Evolutionary conservation across 2,113 vertebrate species (phyloP), one percentile per base, ranked within the genome.

Genomic region (Noturus placidus): DNA sequence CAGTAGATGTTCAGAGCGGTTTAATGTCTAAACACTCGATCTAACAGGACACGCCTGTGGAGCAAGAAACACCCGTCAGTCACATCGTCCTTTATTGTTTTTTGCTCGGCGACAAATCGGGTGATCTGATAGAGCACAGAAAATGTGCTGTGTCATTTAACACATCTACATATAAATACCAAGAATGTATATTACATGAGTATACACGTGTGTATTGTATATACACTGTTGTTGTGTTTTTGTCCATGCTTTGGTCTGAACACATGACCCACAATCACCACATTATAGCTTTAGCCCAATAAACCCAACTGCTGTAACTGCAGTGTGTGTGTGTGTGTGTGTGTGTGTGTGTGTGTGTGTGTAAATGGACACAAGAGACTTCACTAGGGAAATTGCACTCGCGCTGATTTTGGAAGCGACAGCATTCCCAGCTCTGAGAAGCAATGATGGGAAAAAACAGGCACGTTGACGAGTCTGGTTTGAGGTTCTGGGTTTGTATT

Each of bases 151-250:
- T 42, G 38, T 42, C 38, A 42, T 42, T 42, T 42, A 42, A 42
- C 38, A 42, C 38, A 42, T 4, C 38, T 46, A 6, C 42, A 7
- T 46, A 46, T 46, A 46, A 46, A 46, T 7, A 46, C 42, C 42
- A 46, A 46, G 42, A 46, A 46, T 46, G 42, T 46, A 46, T 46
- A 46, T 46, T 46, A 46, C 42, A 7, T 46, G 42, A 7, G 42
- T 46, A 7, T 38, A 38, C 38, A 38, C 38, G 35, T 63, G 35
- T 59, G 30, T 81, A 33, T 81, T 93, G 89, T 93, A 89, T 90
- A 79, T 87, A 38, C 11, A 50, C 65, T 61, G 33, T 61, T 6
- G 25, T 6, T 65, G 59, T 72, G 33, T 70, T 13, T 65, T 61
- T 46, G 59, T 83, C 35, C 57, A 33, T 46, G 33, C 59, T 77